These are phyloP conservation scores for Ochropacha duplaris DNA, from an alignment of 2,888 invertebrate species.

Conservation along the genomic window DNA sequence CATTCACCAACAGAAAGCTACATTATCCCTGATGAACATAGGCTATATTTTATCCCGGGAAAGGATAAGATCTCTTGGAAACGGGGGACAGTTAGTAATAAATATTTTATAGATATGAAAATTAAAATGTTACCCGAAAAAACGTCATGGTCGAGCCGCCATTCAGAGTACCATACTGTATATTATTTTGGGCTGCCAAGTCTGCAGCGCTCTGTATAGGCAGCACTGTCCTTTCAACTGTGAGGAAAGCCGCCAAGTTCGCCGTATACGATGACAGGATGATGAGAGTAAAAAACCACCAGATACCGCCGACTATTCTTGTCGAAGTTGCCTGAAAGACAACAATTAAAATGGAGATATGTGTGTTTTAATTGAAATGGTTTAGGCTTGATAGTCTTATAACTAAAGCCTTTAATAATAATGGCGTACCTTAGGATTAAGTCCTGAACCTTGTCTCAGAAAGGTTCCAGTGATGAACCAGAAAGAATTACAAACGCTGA, in stretches of 20 bases:
- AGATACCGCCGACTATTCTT: slow-evolving; percentile 97
- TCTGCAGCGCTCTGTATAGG: slow-evolving; percentile 98
- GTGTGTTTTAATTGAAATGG: no score
- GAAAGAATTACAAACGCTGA: slow-evolving; percentile 97
- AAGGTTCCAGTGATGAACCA: slow-evolving; percentile 98
- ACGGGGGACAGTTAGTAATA: no score
- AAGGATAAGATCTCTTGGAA: no score
- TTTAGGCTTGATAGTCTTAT: no score
- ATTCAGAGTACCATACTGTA: slow-evolving; percentile 96
- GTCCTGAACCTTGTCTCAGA: slow-evolving; percentile 95
- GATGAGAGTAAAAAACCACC: slow-evolving; percentile 99
- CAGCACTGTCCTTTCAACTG: slow-evolving; percentile 97
- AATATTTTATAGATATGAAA: no score
- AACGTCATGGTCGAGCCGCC: slow-evolving; percentile 99
- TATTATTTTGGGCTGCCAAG: slow-evolving; percentile 95
- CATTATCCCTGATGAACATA: no score
- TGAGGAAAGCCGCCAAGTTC: slow-evolving; percentile 98
- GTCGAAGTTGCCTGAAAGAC: slow-evolving; percentile 92
- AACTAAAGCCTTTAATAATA: no score
- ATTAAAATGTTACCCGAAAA: slow-evolving; percentile 90
- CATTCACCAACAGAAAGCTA: no score
- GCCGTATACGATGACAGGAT: slow-evolving; percentile 99
- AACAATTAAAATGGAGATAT: not conserved
- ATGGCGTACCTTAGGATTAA: slow-evolving; percentile 95
- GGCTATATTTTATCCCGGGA: no score